Evolutionary conservation across 2,888 invertebrate genomes (phyloP).

Genomic region (Orthosia gracilis): DNA sequence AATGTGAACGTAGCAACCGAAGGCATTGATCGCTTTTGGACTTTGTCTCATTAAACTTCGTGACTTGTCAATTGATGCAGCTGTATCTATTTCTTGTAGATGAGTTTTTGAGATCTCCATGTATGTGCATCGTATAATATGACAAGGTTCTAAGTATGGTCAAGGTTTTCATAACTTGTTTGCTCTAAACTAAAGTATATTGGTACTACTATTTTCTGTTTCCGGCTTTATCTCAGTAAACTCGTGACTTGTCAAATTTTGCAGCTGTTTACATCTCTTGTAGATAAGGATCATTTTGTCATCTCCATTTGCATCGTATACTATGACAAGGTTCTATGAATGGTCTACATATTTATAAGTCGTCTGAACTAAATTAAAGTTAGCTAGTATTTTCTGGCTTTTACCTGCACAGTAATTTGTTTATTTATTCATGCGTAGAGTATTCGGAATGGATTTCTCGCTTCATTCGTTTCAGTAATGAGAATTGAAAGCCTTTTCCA

Average conservation of each 20-base stretch:
- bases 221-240: conserved; percentile 2
- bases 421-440: conserved; percentile 18
- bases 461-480: conserved; percentile 51
- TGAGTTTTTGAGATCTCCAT: not conserved
- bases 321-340: not conserved
- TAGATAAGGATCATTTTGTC: not conserved
- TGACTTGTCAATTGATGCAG: not conserved
- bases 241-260: not conserved
- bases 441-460: conserved; percentile 31
- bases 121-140: not conserved
- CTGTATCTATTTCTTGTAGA: not conserved
- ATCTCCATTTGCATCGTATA: not conserved
- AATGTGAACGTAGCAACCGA: not conserved
- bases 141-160: not conserved
- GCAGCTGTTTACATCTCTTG: not conserved
- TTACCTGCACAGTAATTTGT: conserved; percentile 2
- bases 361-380: not conserved
- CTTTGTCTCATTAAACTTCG: conserved; percentile 1
- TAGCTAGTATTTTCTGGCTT: conserved; percentile 2
- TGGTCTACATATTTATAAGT: not conserved
- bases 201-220: not conserved
- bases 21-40: conserved; percentile 14
- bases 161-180: not conserved
- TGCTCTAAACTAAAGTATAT: too few relatives aligned
- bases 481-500: conserved; percentile 21